Percentiles rank a stretch among this genome's conserved stretches.
phyloP scores from a whole-genome alignment of 2,888 invertebrate species.

The Leptopterna dolabrata region DNA sequence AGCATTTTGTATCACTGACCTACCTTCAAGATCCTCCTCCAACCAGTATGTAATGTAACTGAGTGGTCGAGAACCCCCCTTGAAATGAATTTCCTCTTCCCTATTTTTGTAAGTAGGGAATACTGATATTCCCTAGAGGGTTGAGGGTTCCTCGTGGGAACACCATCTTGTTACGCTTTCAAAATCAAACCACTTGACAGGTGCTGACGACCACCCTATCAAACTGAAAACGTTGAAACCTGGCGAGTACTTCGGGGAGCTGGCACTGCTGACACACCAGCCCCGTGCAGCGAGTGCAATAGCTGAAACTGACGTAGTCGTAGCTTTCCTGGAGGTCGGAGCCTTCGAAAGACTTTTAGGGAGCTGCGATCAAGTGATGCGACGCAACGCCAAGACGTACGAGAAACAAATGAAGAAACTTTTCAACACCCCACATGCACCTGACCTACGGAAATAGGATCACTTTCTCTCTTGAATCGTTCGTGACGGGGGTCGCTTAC shows the following conservation, averaged over 20 bases:
- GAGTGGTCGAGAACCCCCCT: too few relatives aligned
- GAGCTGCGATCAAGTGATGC: slow-evolving; percentile 53
- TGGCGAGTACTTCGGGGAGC: slow-evolving; percentile 93
- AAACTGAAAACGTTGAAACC: slow-evolving; percentile 70
- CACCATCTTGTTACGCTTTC: too few relatives aligned
- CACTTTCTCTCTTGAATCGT: neutral
- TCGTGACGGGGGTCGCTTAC: neutral
- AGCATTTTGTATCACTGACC: too few relatives aligned
- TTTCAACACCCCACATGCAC: slow-evolving; percentile 68
- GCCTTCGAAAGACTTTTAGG: slow-evolving; percentile 57
- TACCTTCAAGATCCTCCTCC: too few relatives aligned
- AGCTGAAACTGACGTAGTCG: slow-evolving; percentile 85
- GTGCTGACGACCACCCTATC: neutral
- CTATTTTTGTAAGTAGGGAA: too few relatives aligned
- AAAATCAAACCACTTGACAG: neutral
- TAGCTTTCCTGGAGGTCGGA: slow-evolving; percentile 73
- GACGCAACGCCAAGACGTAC: slow-evolving; percentile 73
- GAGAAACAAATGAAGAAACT: slow-evolving; percentile 90
- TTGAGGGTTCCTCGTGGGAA: too few relatives aligned
- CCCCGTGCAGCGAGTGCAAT: slow-evolving; percentile 93
- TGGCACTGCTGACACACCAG: slow-evolving; percentile 96
- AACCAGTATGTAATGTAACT: too few relatives aligned
- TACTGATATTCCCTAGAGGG: too few relatives aligned
- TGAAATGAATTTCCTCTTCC: too few relatives aligned
- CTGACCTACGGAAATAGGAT: neutral